Conservation (phyloP, 2,888 invertebrate genomes). For the Melinaea menophilus region DNA sequence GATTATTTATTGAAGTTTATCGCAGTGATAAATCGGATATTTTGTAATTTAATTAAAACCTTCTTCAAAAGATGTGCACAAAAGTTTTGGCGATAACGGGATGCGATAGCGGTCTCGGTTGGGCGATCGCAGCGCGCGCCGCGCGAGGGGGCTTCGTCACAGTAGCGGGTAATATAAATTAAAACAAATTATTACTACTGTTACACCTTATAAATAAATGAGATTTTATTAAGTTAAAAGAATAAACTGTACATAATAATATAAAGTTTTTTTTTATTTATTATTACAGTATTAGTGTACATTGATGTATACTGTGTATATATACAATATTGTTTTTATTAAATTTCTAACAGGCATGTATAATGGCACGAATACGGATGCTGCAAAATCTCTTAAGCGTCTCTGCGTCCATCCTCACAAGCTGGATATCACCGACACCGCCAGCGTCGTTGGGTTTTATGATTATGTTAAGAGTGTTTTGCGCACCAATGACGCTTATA, state of each 20-base stretch:
- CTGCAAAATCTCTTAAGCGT: conserved; percentile 69
- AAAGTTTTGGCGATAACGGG: conserved; percentile 85
- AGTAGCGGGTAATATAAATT: conserved; percentile 78
- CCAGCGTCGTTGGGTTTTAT: conserved; percentile 75
- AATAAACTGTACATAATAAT: too few relatives aligned
- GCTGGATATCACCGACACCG: conserved; percentile 82
- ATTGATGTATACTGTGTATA: too few relatives aligned
- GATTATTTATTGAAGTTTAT: background rate
- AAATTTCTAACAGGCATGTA: conserved; percentile 50
- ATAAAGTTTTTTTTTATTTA: too few relatives aligned
- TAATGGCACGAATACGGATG: conserved; percentile 71
- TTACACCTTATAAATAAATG: background rate
- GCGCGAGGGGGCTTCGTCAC: conserved; percentile 83
- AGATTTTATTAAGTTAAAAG: too few relatives aligned
- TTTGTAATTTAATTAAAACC: conserved; percentile 9
- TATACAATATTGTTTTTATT: background rate
- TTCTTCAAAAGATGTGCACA: conserved; percentile 42
- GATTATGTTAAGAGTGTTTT: conserved; percentile 66
- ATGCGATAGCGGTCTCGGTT: conserved; percentile 92
- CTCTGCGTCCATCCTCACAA: conserved; percentile 69
- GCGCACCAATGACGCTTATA: conserved; percentile 66
- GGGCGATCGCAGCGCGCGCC: conserved; percentile 81
- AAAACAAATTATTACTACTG: background rate
- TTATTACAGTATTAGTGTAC: too few relatives aligned
- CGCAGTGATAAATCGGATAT: conserved; percentile 8